phyloP scores from a whole-genome alignment of 35 echinoderm and acorn worm species.

The Hemicentrotus pulcherrimus region DNA sequence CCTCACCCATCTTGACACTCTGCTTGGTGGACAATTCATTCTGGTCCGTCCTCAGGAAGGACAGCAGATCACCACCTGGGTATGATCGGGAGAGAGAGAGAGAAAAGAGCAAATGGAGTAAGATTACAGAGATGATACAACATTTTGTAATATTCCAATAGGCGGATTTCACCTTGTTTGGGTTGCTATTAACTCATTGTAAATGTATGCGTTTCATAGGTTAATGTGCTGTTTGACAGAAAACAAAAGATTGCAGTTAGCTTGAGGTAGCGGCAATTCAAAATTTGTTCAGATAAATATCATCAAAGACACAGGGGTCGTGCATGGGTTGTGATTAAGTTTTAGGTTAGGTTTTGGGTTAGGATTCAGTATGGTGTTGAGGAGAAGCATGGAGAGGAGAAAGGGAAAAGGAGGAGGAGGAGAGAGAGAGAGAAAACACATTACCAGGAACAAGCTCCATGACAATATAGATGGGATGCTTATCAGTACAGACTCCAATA shows the following conservation, averaged over 20 bases:
- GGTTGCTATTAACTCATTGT: no score
- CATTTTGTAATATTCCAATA: no score
- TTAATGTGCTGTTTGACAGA: no score
- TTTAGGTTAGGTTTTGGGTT: no score
- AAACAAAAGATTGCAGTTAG: no score
- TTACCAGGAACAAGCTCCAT: slow-evolving; percentile 94
- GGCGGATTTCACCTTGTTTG: no score
- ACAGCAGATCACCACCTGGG: slow-evolving; percentile 89
- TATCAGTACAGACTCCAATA: slow-evolving; percentile 92
- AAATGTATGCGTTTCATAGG: no score
- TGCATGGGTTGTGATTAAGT: no score
- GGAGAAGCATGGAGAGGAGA: not conserved
- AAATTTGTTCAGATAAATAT: no score
- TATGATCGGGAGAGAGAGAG: not conserved
- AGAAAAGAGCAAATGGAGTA: not conserved
- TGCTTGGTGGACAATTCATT: slow-evolving; percentile 57
- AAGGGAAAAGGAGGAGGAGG: not conserved
- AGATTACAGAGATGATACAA: no score
- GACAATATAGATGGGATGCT: slow-evolving; percentile 99
- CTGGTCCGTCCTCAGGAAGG: slow-evolving; percentile 79
- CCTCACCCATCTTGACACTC: slow-evolving; percentile 85
- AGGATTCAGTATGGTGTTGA: not conserved
- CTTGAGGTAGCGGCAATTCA: no score
- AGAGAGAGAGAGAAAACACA: not conserved
- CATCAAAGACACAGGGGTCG: no score